Evolutionary conservation across 2,888 invertebrate genomes (phyloP).

Genomic region (Physocephala rufipes): DNA sequence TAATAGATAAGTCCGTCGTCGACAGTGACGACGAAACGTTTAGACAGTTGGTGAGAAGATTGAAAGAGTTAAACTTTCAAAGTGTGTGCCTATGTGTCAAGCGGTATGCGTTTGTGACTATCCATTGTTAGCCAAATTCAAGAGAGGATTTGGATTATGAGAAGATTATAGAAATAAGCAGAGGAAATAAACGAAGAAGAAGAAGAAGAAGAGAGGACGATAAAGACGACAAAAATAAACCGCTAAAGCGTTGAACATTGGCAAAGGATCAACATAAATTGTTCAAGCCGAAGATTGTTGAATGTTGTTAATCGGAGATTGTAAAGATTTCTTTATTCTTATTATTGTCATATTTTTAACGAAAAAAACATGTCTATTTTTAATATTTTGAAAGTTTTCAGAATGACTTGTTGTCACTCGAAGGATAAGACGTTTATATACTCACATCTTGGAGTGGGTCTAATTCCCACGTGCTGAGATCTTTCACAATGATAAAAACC

Average conservation of each 20-base stretch:
- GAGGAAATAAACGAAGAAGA: no score
- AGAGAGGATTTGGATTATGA: neutral
- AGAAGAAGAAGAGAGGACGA: neutral
- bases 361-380: neutral
- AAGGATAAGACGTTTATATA: no score
- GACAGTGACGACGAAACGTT: neutral
- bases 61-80: conserved; percentile 7
- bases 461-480: no score
- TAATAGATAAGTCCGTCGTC: neutral
- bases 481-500: neutral
- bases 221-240: neutral
- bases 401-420: no score
- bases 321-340: neutral
- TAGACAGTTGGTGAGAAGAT: neutral
- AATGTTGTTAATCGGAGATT: neutral
- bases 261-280: conserved; percentile 8
- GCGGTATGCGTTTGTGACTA: conserved; percentile 13
- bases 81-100: conserved; percentile 16
- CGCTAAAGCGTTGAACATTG: neutral
- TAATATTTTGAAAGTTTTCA: no score
- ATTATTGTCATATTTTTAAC: neutral
- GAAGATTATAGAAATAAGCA: neutral
- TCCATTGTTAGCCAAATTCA: conserved; percentile 14
- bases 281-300: neutral
- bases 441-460: no score